Evolutionary conservation across 2,888 invertebrate genomes (phyloP).

Genomic region (Epirrhoe tristata): DNA sequence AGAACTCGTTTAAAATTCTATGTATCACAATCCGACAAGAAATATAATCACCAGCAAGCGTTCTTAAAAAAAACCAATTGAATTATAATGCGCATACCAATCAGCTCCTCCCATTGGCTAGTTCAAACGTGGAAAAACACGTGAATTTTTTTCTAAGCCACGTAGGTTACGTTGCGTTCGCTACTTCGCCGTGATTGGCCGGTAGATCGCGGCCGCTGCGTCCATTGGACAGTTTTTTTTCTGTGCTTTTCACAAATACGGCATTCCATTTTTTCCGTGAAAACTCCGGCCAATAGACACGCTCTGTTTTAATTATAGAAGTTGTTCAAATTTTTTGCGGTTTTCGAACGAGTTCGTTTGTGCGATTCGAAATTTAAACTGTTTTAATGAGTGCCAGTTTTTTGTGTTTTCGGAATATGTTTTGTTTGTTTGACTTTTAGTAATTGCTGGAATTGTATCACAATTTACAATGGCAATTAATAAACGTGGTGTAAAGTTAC

Average conservation of each 20-base stretch:
- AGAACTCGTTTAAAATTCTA: conserved; percentile 15
- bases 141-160: conserved; percentile 80
- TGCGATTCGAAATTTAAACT: conserved; percentile 37
- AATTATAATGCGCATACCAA: conserved; percentile 74
- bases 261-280: conserved; percentile 74
- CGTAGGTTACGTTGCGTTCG: conserved; percentile 78
- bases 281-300: conserved; percentile 77
- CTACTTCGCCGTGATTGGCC: conserved; percentile 67
- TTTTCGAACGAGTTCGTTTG: conserved; percentile 48
- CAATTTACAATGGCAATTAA: too few relatives aligned
- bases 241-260: conserved; percentile 80
- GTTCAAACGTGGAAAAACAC: conserved; percentile 78
- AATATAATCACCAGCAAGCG: conserved; percentile 33
- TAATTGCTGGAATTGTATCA: too few relatives aligned
- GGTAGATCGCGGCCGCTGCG: conserved; percentile 53
- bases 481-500: too few relatives aligned
- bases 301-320: conserved; percentile 78
- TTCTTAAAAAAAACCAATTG: conserved; percentile 55
- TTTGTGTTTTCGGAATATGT: conserved; percentile 6
- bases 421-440: not conserved
- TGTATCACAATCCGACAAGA: conserved; percentile 23
- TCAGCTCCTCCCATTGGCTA: conserved; percentile 70
- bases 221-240: conserved; percentile 80
- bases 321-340: conserved; percentile 63
- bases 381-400: conserved; percentile 18